Evolutionary conservation across 1,140 invertebrate species (phyloP).

Genomic region (Ceratosolen solmsi): DNA sequence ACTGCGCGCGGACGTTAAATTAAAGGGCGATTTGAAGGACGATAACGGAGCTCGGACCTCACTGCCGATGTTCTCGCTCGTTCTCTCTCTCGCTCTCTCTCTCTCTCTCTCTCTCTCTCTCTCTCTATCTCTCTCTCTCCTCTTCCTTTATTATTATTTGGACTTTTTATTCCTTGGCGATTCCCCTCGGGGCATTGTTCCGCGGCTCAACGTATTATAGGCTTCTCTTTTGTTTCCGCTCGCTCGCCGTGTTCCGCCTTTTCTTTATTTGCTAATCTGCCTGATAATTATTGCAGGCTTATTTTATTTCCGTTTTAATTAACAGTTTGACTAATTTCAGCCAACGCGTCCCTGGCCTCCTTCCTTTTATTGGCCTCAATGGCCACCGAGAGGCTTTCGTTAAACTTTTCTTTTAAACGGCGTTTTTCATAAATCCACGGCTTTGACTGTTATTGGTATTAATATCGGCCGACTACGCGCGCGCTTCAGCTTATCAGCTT

Average conservation of each 20-base stretch:
- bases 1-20: conserved; percentile 30
- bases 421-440: background rate
- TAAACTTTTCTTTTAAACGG: background rate
- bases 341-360: background rate
- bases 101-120: background rate
- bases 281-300: background rate
- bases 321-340: background rate
- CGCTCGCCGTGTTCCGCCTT: background rate
- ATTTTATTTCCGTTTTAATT: background rate
- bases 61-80: background rate
- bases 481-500: no score
- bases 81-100: background rate
- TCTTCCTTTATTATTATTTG: background rate
- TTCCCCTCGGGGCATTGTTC: background rate
- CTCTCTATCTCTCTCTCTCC: background rate
- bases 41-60: background rate
- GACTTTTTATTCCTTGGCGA: background rate
- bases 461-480: no score
- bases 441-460: no score
- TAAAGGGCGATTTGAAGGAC: conserved; percentile 32
- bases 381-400: background rate
- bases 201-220: no score
- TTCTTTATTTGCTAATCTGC: background rate
- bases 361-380: background rate
- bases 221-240: background rate